phyloP scores from a whole-genome alignment of 2,797 vertebrate species.

The Tachyglossus aculeatus region DNA sequence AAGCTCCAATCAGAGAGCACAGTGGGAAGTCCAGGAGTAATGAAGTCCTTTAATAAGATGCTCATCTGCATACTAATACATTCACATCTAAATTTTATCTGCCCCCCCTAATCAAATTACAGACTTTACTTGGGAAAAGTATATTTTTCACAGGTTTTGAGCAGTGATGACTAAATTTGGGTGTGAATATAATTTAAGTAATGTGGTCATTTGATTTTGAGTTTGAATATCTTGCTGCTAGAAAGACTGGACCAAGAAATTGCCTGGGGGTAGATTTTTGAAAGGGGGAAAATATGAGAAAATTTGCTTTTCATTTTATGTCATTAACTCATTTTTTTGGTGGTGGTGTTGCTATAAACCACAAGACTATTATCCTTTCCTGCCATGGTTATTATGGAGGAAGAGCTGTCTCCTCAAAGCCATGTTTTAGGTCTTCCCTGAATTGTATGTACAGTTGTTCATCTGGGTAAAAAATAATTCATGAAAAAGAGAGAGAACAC shows the following conservation, averaged over 20 bases:
- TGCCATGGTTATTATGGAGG: background rate
- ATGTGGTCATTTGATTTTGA: slow-evolving; percentile 28
- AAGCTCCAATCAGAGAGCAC: slow-evolving; percentile 17
- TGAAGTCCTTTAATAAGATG: slow-evolving; percentile 27
- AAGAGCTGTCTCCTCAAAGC: background rate
- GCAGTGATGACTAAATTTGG: slow-evolving; percentile 1
- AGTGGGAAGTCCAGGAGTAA: slow-evolving; percentile 25
- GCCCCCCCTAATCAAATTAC: slow-evolving; percentile 14
- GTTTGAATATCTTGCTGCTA: slow-evolving; percentile 1
- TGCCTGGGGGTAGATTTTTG: slow-evolving; percentile 10
- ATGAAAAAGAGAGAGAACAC: too few species aligned
- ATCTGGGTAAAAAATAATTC: background rate
- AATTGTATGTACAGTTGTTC: background rate
- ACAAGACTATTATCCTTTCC: background rate
- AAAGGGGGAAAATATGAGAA: slow-evolving; percentile 14
- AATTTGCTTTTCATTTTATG: too few species aligned
- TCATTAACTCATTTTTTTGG: too few species aligned
- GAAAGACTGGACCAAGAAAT: slow-evolving; percentile 2
- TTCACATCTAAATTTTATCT: slow-evolving; percentile 36
- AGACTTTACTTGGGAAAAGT: slow-evolving; percentile 27
- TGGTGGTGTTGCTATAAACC: too few species aligned
- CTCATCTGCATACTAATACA: slow-evolving; percentile 3
- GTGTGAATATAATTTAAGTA: background rate
- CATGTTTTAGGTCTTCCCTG: background rate
- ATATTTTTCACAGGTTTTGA: background rate